Conservation (phyloP, 2,888 invertebrate genomes). For the Dicyrtomina minuta region DNA sequence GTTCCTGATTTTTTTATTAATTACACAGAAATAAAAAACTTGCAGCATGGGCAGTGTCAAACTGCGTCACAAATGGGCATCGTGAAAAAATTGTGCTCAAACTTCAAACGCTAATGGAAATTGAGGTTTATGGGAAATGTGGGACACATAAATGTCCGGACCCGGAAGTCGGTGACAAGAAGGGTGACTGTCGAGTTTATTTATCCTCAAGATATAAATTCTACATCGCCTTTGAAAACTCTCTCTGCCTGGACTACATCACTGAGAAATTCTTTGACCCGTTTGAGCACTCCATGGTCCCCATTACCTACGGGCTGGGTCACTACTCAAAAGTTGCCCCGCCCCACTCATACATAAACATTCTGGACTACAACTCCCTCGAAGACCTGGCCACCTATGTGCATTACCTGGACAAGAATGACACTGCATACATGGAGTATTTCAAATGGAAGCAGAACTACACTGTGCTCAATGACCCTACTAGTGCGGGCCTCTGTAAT, state of each 20-base stretch:
- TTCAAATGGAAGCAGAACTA: constrained; percentile 44
- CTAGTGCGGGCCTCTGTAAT: constrained; percentile 39
- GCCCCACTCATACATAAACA: constrained; percentile 55
- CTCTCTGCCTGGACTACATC: constrained; percentile 54
- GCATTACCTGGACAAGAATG: constrained; percentile 48
- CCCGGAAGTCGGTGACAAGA: too few species aligned
- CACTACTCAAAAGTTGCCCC: constrained; percentile 55
- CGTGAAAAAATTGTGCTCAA: constrained; percentile 47
- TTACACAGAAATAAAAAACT: constrained; percentile 43
- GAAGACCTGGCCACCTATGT: constrained; percentile 54
- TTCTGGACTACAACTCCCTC: constrained; percentile 53
- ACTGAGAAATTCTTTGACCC: constrained; percentile 54
- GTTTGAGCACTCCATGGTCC: constrained; percentile 41
- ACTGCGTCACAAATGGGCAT: constrained; percentile 46
- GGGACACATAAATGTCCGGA: constrained; percentile 39
- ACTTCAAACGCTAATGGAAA: constrained; percentile 44
- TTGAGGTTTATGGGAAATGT: constrained; percentile 53
- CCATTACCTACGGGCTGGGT: constrained; percentile 54
- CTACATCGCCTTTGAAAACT: constrained; percentile 54
- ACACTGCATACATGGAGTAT: constrained; percentile 43
- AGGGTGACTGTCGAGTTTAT: not conserved
- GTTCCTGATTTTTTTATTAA: not conserved
- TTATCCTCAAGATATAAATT: constrained; percentile 52
- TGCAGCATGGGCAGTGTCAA: constrained; percentile 53
- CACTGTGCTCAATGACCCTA: constrained; percentile 31